Evolutionary conservation across 2,888 invertebrate genomes (phyloP).

Genomic region (Trichacis sp.): DNA sequence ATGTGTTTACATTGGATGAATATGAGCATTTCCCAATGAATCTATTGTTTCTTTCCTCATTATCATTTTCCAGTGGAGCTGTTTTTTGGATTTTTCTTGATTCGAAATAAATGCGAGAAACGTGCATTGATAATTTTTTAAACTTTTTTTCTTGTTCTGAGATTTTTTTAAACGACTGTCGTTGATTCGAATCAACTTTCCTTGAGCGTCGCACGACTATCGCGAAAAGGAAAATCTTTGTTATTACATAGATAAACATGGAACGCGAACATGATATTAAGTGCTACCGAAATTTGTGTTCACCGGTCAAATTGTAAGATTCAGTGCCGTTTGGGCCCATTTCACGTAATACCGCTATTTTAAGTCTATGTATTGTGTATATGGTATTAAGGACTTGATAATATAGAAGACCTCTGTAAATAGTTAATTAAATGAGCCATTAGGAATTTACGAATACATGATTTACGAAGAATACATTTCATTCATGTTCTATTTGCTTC

Average conservation of each 20-base stretch:
- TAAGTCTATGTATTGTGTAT: slow-evolving; percentile 68
- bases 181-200: slow-evolving; percentile 31
- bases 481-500: slow-evolving; percentile 55
- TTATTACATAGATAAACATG: slow-evolving; percentile 7
- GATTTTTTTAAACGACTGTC: slow-evolving; percentile 10
- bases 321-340: slow-evolving; percentile 56
- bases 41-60: no score
- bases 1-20: neutral
- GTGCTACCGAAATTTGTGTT: slow-evolving; percentile 15
- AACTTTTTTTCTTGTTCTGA: no score
- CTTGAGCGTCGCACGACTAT: slow-evolving; percentile 32
- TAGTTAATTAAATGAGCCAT: slow-evolving; percentile 63
- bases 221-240: slow-evolving; percentile 18
- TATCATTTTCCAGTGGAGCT: no score
- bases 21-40: no score
- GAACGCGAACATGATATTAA: slow-evolving; percentile 7
- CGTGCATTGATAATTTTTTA: no score
- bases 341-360: slow-evolving; percentile 57
- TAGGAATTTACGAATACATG: slow-evolving; percentile 64
- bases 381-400: slow-evolving; percentile 66
- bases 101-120: no score
- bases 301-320: slow-evolving; percentile 42
- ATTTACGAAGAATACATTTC: slow-evolving; percentile 52
- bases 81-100: no score
- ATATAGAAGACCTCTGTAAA: slow-evolving; percentile 67